Percentiles rank a stretch among this genome's conserved stretches.
Evolutionary conservation across 2,797 vertebrate genomes (phyloP).

Genomic region (Leptoclinus maculatus): DNA sequence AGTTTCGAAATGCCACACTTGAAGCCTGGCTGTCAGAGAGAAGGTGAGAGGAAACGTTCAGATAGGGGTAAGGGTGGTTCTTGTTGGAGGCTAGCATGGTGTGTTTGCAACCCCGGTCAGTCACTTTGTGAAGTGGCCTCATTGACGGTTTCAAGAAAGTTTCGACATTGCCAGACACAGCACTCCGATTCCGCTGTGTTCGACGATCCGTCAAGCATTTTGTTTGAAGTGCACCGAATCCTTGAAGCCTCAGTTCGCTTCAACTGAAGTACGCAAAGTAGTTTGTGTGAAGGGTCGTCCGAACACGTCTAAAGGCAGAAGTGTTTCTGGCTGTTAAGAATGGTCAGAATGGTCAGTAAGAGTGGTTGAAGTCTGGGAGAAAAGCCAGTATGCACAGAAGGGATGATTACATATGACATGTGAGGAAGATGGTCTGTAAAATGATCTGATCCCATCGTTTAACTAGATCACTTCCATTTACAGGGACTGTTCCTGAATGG

Average conservation of each 20-base stretch:
- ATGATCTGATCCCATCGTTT: background rate
- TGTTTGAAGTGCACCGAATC: background rate
- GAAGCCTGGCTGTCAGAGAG: background rate
- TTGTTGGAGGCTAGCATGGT: background rate
- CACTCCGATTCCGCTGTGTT: background rate
- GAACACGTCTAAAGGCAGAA: background rate
- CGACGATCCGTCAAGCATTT: background rate
- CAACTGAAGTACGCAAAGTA: background rate
- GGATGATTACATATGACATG: background rate
- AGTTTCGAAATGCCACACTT: too few relatives aligned
- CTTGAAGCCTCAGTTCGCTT: background rate
- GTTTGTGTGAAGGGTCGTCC: background rate
- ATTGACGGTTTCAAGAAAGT: background rate
- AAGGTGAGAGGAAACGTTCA: too few relatives aligned
- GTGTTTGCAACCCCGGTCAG: too few relatives aligned
- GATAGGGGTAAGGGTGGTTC: background rate
- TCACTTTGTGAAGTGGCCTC: background rate
- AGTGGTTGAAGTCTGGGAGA: background rate
- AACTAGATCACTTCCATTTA: background rate
- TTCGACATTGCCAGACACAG: background rate
- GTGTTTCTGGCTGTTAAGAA: background rate
- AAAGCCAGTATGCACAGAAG: background rate
- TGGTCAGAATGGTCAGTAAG: too few relatives aligned
- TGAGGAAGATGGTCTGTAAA: background rate
- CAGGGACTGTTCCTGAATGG: background rate